Conservation (phyloP, 2,113 vertebrate genomes). For the Bostrychus sinensis region DNA sequence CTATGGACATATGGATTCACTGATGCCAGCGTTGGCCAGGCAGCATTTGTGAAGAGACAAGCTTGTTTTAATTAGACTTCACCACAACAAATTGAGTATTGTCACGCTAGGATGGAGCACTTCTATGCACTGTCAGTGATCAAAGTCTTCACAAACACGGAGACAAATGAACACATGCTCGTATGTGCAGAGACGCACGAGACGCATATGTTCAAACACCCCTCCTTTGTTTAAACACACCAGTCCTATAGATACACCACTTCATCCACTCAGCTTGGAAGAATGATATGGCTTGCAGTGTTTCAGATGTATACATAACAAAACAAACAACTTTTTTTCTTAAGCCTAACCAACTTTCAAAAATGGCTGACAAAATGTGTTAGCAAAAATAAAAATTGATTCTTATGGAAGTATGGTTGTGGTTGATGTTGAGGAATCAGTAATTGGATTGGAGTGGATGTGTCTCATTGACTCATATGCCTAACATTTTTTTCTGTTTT, state of each 20-base stretch:
- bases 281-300: not conserved
- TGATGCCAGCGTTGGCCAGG: slow-evolving; percentile 29
- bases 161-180: slow-evolving; percentile 39
- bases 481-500: too few relatives aligned
- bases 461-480: too few relatives aligned
- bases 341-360: not conserved
- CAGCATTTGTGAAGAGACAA: slow-evolving; percentile 26
- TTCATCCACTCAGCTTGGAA: not conserved
- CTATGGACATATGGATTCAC: slow-evolving; percentile 42
- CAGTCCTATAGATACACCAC: not conserved
- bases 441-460: too few relatives aligned
- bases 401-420: too few relatives aligned
- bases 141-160: slow-evolving; percentile 34
- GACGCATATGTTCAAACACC: slow-evolving; percentile 9
- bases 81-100: slow-evolving; percentile 39
- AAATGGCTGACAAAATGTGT: too few relatives aligned
- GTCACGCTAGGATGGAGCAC: slow-evolving; percentile 24
- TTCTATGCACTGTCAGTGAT: slow-evolving; percentile 38
- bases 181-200: slow-evolving; percentile 18
- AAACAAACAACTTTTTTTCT: not conserved
- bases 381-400: too few relatives aligned
- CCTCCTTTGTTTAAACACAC: not conserved
- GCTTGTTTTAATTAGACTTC: slow-evolving; percentile 58
- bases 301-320: not conserved
- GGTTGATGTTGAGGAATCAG: too few relatives aligned